Conservation (phyloP, 2,888 invertebrate genomes). For the Erannis defoliaria region DNA sequence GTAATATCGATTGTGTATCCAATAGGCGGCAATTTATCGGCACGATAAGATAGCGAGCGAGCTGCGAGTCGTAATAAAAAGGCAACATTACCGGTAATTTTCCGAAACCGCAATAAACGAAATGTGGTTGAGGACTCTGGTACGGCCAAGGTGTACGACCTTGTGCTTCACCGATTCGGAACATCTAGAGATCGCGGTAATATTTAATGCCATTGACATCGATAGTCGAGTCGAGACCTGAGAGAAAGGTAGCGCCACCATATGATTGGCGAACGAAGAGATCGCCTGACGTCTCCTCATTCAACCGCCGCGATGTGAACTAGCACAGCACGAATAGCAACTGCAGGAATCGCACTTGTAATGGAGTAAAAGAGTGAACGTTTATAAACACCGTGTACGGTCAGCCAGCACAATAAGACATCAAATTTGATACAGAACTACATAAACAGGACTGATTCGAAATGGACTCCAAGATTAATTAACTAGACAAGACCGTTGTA, state of each 20-base stretch:
- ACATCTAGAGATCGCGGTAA: constrained; percentile 48
- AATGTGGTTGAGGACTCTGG: constrained; percentile 47
- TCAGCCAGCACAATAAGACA: constrained; percentile 54
- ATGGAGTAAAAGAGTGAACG: constrained; percentile 67
- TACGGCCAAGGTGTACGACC: constrained; percentile 61
- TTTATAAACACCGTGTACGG: constrained; percentile 76
- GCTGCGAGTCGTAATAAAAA: constrained; percentile 49
- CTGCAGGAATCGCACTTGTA: constrained; percentile 61
- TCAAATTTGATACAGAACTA: constrained; percentile 28
- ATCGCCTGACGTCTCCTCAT: constrained; percentile 58
- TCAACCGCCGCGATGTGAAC: constrained; percentile 51
- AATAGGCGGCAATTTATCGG: constrained; percentile 79
- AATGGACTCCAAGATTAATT: constrained; percentile 15
- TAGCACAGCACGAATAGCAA: constrained; percentile 63
- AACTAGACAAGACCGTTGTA: constrained; percentile 5
- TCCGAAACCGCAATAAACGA: constrained; percentile 41
- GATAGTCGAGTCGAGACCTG: constrained; percentile 58
- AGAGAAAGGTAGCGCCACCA: constrained; percentile 57
- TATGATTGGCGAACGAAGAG: constrained; percentile 49
- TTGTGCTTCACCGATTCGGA: constrained; percentile 52
- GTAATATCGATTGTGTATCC: constrained; percentile 79
- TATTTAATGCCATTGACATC: constrained; percentile 61
- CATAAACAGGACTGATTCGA: constrained; percentile 15
- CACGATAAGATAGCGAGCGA: constrained; percentile 74
- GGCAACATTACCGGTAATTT: constrained; percentile 59